phyloP scores from a whole-genome alignment of 2,113 vertebrate genomes.

The Hemicordylus capensis region DNA sequence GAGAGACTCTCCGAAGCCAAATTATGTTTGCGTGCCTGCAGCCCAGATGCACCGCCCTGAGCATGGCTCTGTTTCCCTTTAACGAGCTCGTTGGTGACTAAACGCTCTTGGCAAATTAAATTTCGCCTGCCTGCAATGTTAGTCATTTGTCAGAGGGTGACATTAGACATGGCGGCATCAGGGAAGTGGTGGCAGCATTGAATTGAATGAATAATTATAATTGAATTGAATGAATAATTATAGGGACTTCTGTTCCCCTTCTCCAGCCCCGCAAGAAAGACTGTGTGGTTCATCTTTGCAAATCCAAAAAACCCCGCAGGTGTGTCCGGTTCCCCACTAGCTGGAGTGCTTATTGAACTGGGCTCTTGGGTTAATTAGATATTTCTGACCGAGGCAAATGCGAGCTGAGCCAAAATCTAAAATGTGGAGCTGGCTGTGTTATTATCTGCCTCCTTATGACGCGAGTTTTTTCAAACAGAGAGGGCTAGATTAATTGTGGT shows the following conservation, averaged over 20 bases:
- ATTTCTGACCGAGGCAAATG: neutral
- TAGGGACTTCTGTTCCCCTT: too few relatives aligned
- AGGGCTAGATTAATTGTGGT: neutral
- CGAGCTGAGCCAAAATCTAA: neutral
- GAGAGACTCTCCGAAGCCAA: too few relatives aligned
- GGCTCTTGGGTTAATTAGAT: neutral
- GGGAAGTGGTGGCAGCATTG: neutral
- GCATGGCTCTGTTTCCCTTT: neutral
- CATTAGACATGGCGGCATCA: neutral
- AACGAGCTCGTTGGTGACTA: neutral
- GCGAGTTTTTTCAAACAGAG: too few relatives aligned
- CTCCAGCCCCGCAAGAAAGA: too few relatives aligned
- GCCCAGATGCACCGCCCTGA: neutral
- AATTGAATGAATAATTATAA: too few relatives aligned
- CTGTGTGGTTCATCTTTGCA: neutral
- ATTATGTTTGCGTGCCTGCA: neutral
- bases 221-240: too few relatives aligned
- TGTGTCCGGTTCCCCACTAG: neutral
- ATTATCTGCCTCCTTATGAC: neutral
- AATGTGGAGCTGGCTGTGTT: neutral
- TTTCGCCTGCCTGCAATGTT: neutral
- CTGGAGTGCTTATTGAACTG: neutral
- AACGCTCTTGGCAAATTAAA: slow-evolving; percentile 9
- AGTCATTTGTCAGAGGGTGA: neutral
- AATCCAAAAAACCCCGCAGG: neutral